A percentile compares a stretch with the other conserved stretches of the same genome.
These are phyloP conservation scores for Meliscaeva auricollis DNA, from an alignment of 2,888 invertebrate species.

Conservation along the genomic window DNA sequence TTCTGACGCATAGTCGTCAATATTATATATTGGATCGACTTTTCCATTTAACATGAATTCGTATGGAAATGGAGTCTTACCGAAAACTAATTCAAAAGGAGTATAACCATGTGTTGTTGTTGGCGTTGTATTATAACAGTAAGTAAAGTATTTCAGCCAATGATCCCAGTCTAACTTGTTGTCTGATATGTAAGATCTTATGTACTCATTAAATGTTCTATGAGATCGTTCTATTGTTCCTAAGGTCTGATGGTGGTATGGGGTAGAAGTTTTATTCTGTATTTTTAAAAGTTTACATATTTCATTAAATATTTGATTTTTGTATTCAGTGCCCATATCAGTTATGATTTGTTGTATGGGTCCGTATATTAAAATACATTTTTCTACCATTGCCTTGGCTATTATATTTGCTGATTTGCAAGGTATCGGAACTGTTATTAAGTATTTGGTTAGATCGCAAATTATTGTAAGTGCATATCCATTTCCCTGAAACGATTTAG, in stretches of 20 bases:
- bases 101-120: neutral
- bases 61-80: neutral
- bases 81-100: neutral
- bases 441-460: slow-evolving; percentile 52
- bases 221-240: neutral
- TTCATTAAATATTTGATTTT: slow-evolving; percentile 35
- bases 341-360: slow-evolving; percentile 26
- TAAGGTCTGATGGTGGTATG: neutral
- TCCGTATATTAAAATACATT: slow-evolving; percentile 42
- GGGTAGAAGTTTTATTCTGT: neutral
- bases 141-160: slow-evolving; percentile 27
- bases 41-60: neutral
- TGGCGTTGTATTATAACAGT: slow-evolving; percentile 60
- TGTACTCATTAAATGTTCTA: slow-evolving; percentile 57
- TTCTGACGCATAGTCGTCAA: neutral
- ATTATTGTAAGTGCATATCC: slow-evolving; percentile 42
- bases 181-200: slow-evolving; percentile 39
- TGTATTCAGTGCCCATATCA: slow-evolving; percentile 37
- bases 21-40: neutral
- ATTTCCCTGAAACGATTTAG: slow-evolving; percentile 23
- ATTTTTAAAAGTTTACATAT: neutral
- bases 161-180: slow-evolving; percentile 54
- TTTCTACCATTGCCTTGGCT: slow-evolving; percentile 47
- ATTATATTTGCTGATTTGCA: slow-evolving; percentile 39
- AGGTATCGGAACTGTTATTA: slow-evolving; percentile 28